A percentile compares a stretch with the other conserved stretches of the same genome.
phyloP scores from a whole-genome alignment of 2,888 invertebrate genomes.

The Orthonychiurus folsomi region DNA sequence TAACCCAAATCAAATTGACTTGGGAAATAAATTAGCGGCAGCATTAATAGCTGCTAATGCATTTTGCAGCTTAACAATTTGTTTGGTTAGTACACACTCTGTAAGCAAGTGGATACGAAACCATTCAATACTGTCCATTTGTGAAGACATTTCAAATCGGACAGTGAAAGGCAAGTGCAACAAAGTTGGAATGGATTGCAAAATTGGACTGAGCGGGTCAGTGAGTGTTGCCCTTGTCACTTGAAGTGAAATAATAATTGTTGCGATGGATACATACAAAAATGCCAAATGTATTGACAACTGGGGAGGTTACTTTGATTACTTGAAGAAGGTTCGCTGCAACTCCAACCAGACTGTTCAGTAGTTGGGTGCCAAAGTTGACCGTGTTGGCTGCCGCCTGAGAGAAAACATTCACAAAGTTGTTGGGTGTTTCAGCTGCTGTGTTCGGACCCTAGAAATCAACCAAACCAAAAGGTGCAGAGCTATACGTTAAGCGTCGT shows the following conservation, averaged over 20 bases:
- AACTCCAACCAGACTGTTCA: constrained; percentile 40
- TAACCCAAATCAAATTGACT: not conserved
- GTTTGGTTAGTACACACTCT: not conserved
- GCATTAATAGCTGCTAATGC: not conserved
- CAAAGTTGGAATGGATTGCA: not conserved
- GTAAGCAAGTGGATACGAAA: too few relatives aligned
- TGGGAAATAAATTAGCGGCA: not conserved
- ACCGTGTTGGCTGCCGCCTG: constrained; percentile 41
- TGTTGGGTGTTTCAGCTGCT: constrained; percentile 40
- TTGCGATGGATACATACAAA: not conserved
- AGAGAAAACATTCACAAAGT: constrained; percentile 41
- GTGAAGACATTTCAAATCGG: not conserved
- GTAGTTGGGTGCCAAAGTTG: constrained; percentile 41
- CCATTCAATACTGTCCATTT: not conserved
- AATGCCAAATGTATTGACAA: constrained; percentile 6
- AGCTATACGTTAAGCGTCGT: too few relatives aligned
- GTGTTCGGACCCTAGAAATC: constrained; percentile 37
- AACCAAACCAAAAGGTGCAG: not conserved
- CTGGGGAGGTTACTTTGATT: constrained; percentile 15
- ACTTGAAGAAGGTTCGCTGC: constrained; percentile 41
- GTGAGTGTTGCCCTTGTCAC: not conserved
- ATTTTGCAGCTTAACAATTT: not conserved
- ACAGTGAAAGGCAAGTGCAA: not conserved
- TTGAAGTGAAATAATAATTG: not conserved
- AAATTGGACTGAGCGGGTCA: not conserved